A percentile compares a stretch with the other conserved stretches of the same genome.
These are phyloP conservation scores for Chlorops oryzae DNA, from an alignment of 1,140 invertebrate species.

Conservation along the genomic window DNA sequence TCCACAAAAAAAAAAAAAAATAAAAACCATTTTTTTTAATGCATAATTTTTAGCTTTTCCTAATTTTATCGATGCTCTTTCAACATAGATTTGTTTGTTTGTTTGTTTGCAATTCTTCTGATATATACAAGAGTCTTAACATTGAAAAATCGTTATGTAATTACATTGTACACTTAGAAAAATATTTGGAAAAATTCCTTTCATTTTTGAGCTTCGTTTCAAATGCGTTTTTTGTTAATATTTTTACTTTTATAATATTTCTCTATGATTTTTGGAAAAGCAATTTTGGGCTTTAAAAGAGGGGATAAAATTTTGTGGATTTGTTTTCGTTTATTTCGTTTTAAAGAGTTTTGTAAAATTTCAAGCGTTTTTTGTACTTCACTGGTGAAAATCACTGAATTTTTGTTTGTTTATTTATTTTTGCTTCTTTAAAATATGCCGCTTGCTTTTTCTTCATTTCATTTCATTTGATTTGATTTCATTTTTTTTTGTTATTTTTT, in stretches of 20 bases:
- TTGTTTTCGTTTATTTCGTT: too few relatives aligned
- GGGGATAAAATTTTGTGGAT: too few relatives aligned
- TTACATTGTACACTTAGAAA: too few relatives aligned
- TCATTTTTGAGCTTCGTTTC: conserved; percentile 8
- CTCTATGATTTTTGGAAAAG: too few relatives aligned
- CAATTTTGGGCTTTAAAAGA: too few relatives aligned
- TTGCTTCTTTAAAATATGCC: background rate
- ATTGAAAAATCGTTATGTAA: too few relatives aligned
- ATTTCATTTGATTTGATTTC: background rate
- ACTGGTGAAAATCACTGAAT: conserved; percentile 26
- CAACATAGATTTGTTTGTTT: too few relatives aligned
- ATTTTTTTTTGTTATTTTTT: conserved; percentile 16
- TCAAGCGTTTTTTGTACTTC: conserved; percentile 21
- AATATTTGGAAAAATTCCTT: conserved; percentile 8
- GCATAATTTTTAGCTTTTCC: conserved; percentile 7
- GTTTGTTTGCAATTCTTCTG: too few relatives aligned
- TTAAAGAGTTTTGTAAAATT: conserved; percentile 12
- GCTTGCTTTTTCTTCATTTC: background rate
- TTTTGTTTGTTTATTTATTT: conserved; percentile 12
- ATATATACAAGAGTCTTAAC: too few relatives aligned
- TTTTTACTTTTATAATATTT: conserved; percentile 1
- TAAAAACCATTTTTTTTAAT: conserved; percentile 18
- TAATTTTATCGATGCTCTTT: conserved; percentile 8
- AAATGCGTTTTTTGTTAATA: conserved; percentile 4
- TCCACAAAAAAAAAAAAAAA: conserved; percentile 11